Evolutionary conservation across 2,888 invertebrate genomes (phyloP).

Genomic region (Cerastis leucographa): DNA sequence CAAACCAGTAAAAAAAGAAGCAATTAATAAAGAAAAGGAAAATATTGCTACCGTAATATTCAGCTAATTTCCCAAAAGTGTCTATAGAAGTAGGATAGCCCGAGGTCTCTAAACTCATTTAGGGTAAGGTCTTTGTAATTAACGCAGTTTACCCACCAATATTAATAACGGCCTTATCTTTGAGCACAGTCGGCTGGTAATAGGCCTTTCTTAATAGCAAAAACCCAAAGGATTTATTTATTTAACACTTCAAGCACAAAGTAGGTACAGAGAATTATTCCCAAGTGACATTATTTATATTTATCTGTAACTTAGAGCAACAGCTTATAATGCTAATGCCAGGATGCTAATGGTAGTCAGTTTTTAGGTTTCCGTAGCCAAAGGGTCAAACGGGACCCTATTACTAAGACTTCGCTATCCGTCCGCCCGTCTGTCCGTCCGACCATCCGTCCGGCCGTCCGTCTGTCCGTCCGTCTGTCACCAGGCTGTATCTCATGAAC

Average conservation of each 20-base stretch:
- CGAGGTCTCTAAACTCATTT: constrained; percentile 38
- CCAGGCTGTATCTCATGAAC: too few relatives aligned
- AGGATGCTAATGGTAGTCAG: too few relatives aligned
- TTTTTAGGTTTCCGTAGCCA: too few relatives aligned
- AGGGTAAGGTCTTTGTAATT: constrained; percentile 59
- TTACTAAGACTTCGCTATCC: too few relatives aligned
- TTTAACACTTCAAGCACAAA: too few relatives aligned
- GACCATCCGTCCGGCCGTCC: too few relatives aligned
- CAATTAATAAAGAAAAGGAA: background rate
- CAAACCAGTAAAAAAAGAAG: background rate
- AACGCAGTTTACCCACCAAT: constrained; percentile 41
- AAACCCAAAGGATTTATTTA: constrained; percentile 19
- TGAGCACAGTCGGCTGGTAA: constrained; percentile 35
- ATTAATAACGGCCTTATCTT: constrained; percentile 58
- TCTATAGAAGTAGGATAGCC: constrained; percentile 7
- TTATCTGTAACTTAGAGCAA: background rate
- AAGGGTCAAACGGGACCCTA: too few relatives aligned
- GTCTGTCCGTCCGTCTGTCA: too few relatives aligned
- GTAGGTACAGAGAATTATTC: constrained; percentile 7
- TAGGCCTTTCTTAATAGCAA: constrained; percentile 28
- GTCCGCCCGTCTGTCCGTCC: too few relatives aligned
- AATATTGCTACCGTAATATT: constrained; percentile 25
- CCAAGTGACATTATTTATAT: constrained; percentile 2
- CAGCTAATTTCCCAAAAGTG: constrained; percentile 21
- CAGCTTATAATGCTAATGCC: background rate